Evolutionary conservation across 2,888 invertebrate species (phyloP).

Genomic region (Drosophila prostipennis): DNA sequence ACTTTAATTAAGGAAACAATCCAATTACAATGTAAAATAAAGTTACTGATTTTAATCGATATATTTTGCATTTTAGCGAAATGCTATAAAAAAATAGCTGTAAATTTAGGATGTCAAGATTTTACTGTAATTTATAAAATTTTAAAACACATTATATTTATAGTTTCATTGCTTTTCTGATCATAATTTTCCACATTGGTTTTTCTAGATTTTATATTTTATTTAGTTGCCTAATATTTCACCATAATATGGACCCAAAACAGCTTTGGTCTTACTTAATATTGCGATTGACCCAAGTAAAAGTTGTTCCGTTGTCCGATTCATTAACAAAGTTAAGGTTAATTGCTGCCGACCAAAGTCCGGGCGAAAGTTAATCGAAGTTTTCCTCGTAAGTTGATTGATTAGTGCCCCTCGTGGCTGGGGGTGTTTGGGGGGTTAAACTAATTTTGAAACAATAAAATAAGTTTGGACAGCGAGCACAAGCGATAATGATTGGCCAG

Average conservation of each 20-base stretch:
- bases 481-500: conserved; percentile 27
- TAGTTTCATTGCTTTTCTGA: no score
- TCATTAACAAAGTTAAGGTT: conserved; percentile 33
- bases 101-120: no score
- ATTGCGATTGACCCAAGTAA: neutral
- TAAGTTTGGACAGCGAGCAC: conserved; percentile 15
- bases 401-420: conserved; percentile 1
- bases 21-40: no score
- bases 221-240: neutral
- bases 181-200: no score
- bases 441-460: conserved; percentile 41
- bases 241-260: neutral
- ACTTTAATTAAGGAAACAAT: no score
- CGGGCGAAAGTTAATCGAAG: conserved; percentile 24
- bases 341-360: conserved; percentile 18
- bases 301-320: neutral
- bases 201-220: no score
- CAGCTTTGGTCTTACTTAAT: neutral
- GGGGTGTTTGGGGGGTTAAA: neutral
- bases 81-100: no score
- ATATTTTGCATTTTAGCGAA: no score
- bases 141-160: no score
- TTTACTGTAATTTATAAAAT: no score
- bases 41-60: no score
- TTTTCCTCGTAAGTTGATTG: conserved; percentile 22